Base-by-base conservation (phyloP, 2,113 vertebrate genomes). In the Edolisoma coerulescens region DNA sequence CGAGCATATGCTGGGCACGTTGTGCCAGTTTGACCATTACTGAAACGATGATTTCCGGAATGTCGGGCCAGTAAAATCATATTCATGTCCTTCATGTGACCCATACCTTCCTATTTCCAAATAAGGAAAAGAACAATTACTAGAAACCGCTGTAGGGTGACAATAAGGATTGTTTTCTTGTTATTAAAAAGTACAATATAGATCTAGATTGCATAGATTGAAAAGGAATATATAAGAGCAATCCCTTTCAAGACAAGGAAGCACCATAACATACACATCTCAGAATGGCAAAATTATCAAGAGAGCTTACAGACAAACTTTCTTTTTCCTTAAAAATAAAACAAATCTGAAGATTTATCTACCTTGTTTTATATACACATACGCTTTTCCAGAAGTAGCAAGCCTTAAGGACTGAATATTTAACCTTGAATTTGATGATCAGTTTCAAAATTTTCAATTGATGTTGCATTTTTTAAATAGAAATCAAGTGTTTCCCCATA, bases 1-100 rank as follows among this genome's bases (percentile, higher is more conserved):
- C 1, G 0, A 50, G 39, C 10, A 32, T 9, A 52, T 12, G 22
- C 11, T 35, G 39, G 50, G 39, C 26, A 39, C 1, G 2, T 39
- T 16, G 39, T 28, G 39, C n/a, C 74, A 73, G 23, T 61, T 47
- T 56, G 44, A 65, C 24, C 18, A 12, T 35, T 42, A 24, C 44
- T 64, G 68, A 65, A 89, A 75, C 11, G 5, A 80, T 30, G 1
- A 8, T 70, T 74, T 50, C 61, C 67, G 14, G 15, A 59, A 70
- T 6, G 24, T 15, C 57, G 16, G 47, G 10, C 28, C n/a, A 21
- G 53, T 32, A 77, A 87, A 89, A 52, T 19, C 14, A 32, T 10
- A 47, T 21, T n/a, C 14, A 41, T 4, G 21, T 60, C 69, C 53
- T 52, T 42, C 33, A 73, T 76, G 50, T 42, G 49, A 86, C 42